phyloP scores from a whole-genome alignment of 2,113 vertebrate species.

The Okapia johnstoni region DNA sequence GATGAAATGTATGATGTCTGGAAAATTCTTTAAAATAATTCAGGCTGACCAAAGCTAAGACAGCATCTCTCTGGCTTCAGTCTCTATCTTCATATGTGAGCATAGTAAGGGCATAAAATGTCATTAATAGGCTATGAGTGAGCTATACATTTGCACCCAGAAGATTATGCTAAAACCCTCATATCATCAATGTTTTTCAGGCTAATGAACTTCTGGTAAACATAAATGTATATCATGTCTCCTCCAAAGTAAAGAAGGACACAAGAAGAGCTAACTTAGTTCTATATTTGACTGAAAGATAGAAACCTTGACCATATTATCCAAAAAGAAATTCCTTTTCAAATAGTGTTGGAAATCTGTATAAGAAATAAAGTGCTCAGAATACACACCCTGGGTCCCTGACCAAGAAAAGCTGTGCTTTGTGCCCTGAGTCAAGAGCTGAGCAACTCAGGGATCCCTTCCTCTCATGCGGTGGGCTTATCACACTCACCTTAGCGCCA shows the following conservation, averaged over 20 bases:
- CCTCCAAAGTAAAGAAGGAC: constrained; percentile 82
- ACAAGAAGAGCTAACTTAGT: constrained; percentile 83
- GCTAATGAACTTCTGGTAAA: constrained; percentile 90
- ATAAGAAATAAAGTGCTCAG: constrained; percentile 11
- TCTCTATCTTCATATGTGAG: not conserved
- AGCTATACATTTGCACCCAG: not conserved
- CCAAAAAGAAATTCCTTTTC: constrained; percentile 41
- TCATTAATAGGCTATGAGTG: not conserved
- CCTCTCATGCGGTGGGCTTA: not conserved
- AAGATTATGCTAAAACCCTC: not conserved
- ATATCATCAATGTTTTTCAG: constrained; percentile 76
- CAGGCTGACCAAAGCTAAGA: not conserved
- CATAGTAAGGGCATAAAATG: not conserved
- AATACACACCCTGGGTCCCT: constrained; percentile 16
- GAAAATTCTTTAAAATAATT: not conserved
- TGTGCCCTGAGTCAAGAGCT: not conserved
- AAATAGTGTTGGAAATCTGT: not conserved
- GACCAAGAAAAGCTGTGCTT: not conserved
- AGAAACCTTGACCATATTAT: constrained; percentile 15
- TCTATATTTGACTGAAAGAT: not conserved
- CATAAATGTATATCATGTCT: constrained; percentile 89
- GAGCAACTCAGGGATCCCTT: not conserved
- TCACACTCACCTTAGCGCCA: not conserved
- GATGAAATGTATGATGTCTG: not conserved
- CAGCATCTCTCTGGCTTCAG: not conserved